phyloP scores from a whole-genome alignment of 2,113 vertebrate genomes.

The Scalopus aquaticus region DNA sequence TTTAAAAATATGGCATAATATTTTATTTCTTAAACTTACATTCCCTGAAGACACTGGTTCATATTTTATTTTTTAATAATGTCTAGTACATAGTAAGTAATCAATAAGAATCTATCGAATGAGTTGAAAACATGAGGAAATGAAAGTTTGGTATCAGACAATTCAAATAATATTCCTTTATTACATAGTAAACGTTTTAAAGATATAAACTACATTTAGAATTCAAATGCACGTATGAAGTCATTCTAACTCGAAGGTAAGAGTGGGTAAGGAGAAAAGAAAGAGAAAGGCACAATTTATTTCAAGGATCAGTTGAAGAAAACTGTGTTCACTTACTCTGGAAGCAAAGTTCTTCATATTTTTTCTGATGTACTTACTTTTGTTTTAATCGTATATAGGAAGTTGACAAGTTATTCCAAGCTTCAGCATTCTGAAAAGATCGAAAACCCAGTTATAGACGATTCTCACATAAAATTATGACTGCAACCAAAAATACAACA shows the following conservation, averaged over 20 bases:
- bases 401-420: conserved; percentile 98
- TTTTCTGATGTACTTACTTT: conserved; percentile 92
- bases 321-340: conserved; percentile 62
- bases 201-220: conserved; percentile 41
- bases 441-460: conserved; percentile 49
- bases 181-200: conserved; percentile 42
- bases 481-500: conserved; percentile 15
- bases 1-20: neutral
- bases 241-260: neutral
- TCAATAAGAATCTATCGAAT: neutral
- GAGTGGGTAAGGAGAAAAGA: neutral
- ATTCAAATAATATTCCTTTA: conserved; percentile 36
- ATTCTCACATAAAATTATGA: conserved; percentile 5
- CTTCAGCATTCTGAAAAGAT: conserved; percentile 94
- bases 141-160: conserved; percentile 6
- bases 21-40: conserved; percentile 36
- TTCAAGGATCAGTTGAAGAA: neutral
- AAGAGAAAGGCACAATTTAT: neutral
- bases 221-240: neutral
- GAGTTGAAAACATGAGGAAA: neutral
- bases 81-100: neutral
- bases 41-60: conserved; percentile 27
- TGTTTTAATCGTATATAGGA: conserved; percentile 95
- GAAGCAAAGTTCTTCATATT: conserved; percentile 56
- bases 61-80: neutral